Base-by-base conservation (phyloP, 2,797 vertebrate genomes). In the Helarctos malayanus region DNA sequence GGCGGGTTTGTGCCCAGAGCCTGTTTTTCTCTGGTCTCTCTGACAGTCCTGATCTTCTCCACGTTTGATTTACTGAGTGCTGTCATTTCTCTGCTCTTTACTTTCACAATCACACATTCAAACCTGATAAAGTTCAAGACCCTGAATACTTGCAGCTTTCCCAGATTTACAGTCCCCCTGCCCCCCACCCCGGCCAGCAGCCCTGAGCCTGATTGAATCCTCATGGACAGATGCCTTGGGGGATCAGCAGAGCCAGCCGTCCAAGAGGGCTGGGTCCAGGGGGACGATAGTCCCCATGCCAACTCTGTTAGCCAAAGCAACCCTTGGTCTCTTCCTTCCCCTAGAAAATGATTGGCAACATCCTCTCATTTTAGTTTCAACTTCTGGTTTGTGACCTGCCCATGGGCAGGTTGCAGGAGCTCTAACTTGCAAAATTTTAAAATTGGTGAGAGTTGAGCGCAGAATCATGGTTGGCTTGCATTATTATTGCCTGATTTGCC, bases 41-140 rank as follows among this genome's bases (percentile, higher is more conserved):
- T 91, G 94, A 97, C 96, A 97, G 94, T 68, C 68, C 76, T 93
- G 98, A 97, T 98, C 96, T 97, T 98, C 98, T 95, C 89, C 95
- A 29, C 6, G 2, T 96, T 91, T 98, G 98, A 98, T 98, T 98
- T 98, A 98, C 97, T 93, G 78, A 95, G 94, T 95, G 95, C 96
- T 96, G 97, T 97, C 98, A 86, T 96, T 95, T 98, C 92, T 97
- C 96, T 90, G 96, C 96, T 98, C 98, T 98, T 98, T 98, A 98
- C 97, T 98, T 98, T 98, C 97, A 97, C 98, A 98, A 95, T 98
- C 98, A 96, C 98, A 98, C 98, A 98, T 97, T 97, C 97, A 98
- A 98, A 98, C 97, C 98, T 94, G 98, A 98, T 98, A 98, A 98
- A 98, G 98, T 98, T 98, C 98, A 98, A 98, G 98, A 98, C 98